Evolutionary conservation across 2,888 invertebrate species (phyloP), one percentile per base, ranked within the genome.

Genomic region (Trichogramma evanescens): DNA sequence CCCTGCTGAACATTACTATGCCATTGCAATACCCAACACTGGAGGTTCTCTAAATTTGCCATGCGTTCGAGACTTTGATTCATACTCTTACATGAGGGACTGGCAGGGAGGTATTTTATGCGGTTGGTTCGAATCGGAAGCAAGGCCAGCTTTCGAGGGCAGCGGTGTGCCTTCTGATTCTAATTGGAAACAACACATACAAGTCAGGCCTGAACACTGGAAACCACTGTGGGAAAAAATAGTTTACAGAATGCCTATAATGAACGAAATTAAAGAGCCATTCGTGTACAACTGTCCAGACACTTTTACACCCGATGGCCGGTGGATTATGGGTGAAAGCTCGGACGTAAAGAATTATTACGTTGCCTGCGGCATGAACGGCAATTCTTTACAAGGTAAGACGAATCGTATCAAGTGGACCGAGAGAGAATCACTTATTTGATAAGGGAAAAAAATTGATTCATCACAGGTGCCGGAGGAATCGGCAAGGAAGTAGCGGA

Each of bases 291-390:
- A 86, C 69, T 86, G 85, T 39, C 85, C 87, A 2, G 87, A 88
- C 74, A 86, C 84, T 73, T 88, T 87, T 73, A 87, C 87, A 4
- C 86, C 88, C 1, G 88, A 88, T 78, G 86, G 86, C 7, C 80
- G 83, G 69, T 86, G 86, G 85, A 84, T 87, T 68, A 71, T 88
- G 8, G 88, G 88, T 41, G 85, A 86, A 75, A 81, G 84, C 41
- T 83, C 87, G 3, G 86, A 87, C 79, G 82, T 88, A 9, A 82
- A 82, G 63, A 88, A 88, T 71, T 88, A 88, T 73, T 88, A 84
- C 75, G 85, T 87, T n/a, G 87, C 86, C 52, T 85, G 85, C 62
- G 89, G 88, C 40, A 86, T 88, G 85, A 86, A 86, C 76, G 86
- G 86, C 5, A 84, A 85, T 71, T 84, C 87, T 7, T 77, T 87